Evolutionary conservation across 2,113 vertebrate genomes (phyloP).

Genomic region (Cygnus buccinator): DNA sequence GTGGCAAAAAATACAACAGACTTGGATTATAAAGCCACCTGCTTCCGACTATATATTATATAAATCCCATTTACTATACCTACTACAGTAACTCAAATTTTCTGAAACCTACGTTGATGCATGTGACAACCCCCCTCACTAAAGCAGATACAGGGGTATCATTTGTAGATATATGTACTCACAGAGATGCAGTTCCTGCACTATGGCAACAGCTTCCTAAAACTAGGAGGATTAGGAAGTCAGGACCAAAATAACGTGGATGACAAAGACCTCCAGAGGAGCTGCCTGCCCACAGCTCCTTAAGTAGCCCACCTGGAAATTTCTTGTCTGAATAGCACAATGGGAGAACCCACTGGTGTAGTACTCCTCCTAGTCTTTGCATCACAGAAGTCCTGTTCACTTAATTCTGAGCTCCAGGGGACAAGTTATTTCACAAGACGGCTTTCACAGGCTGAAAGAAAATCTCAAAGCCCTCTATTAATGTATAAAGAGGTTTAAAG

Average conservation of each 20-base stretch:
- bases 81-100: background rate
- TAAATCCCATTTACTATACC: background rate
- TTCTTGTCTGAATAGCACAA: background rate
- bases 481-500: background rate
- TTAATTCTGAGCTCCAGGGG: background rate
- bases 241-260: accelerated
- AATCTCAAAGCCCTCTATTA: background rate
- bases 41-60: background rate
- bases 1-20: background rate
- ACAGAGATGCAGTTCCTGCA: background rate
- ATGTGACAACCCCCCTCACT: background rate
- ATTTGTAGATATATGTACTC: background rate
- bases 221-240: background rate
- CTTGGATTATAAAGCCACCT: background rate
- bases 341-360: background rate
- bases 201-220: background rate
- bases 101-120: background rate
- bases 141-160: background rate
- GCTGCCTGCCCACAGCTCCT: background rate
- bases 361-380: background rate
- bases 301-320: accelerated
- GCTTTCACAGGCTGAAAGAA: background rate
- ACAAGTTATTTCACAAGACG: accelerated
- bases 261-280: background rate
- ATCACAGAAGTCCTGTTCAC: background rate